A percentile compares a stretch with the other conserved stretches of the same genome.
Evolutionary conservation across 1,140 invertebrate species (phyloP).

Genomic region (Heliothis virescens): DNA sequence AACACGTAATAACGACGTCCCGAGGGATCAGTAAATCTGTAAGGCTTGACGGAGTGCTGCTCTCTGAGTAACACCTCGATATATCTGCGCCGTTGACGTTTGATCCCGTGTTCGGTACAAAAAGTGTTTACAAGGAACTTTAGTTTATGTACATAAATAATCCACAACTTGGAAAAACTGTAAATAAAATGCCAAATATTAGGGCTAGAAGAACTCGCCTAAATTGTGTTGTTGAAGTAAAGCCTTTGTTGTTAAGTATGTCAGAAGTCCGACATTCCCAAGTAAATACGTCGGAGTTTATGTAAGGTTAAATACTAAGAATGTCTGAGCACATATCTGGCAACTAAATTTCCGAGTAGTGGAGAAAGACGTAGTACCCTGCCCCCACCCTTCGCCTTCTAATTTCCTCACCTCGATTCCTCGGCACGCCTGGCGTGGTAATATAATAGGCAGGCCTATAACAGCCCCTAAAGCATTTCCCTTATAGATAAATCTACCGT

Average conservation of each 20-base stretch:
- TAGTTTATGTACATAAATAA: neutral
- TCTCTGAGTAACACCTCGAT: constrained; percentile 1
- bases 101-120: constrained; percentile 12
- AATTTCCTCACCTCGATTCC: constrained; percentile 21
- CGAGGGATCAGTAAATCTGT: constrained; percentile 34
- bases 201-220: too few relatives aligned
- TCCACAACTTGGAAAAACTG: too few relatives aligned
- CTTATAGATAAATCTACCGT: neutral
- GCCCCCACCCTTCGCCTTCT: constrained; percentile 4
- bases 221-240: too few relatives aligned
- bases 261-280: too few relatives aligned
- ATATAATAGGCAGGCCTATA: constrained; percentile 4
- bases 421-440: neutral
- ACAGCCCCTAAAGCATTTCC: neutral
- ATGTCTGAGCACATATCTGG: constrained; percentile 7
- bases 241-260: too few relatives aligned
- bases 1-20: constrained; percentile 25
- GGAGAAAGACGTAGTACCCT: neutral
- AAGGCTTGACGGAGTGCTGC: constrained; percentile 18
- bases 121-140: constrained; percentile 24
- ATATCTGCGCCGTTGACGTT: constrained; percentile 11
- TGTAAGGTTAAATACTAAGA: too few relatives aligned
- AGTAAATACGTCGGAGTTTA: neutral
- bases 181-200: too few relatives aligned
- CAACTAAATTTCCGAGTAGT: constrained; percentile 23